Evolutionary conservation across 1,140 invertebrate genomes (phyloP).

Genomic region (Lepidurus packardi): DNA sequence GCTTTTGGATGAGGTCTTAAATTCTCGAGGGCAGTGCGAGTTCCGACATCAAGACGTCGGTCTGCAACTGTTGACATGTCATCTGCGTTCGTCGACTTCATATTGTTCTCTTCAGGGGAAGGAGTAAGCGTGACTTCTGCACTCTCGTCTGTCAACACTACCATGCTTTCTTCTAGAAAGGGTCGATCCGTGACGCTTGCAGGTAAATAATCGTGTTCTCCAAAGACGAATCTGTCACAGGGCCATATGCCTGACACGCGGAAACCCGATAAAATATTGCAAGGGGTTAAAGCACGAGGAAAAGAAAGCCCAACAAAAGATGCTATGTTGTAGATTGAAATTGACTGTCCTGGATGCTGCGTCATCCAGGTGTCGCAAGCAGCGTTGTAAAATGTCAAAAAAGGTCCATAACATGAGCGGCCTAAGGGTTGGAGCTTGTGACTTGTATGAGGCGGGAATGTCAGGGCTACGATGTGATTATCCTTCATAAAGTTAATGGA

Average conservation of each 20-base stretch:
- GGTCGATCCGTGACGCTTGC: constrained; percentile 42
- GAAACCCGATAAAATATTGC: constrained; percentile 43
- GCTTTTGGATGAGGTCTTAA: constrained; percentile 23
- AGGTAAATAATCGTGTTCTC: constrained; percentile 43
- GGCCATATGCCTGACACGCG: constrained; percentile 41
- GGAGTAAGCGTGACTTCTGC: no score
- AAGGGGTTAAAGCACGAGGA: constrained; percentile 39
- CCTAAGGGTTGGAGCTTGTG: constrained; percentile 50
- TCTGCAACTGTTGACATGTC: not conserved
- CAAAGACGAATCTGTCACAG: constrained; percentile 42
- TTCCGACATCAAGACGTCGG: not conserved
- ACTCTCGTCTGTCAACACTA: no score
- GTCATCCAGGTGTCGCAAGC: constrained; percentile 23
- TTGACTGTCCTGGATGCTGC: constrained; percentile 38
- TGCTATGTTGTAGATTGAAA: constrained; percentile 43
- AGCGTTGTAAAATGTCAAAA: constrained; percentile 40
- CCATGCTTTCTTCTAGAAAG: not conserved
- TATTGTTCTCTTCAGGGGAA: no score
- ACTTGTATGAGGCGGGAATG: constrained; percentile 47
- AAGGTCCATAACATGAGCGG: constrained; percentile 45
- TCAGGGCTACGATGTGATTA: constrained; percentile 44
- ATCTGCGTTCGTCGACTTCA: not conserved
- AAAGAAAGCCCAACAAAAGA: constrained; percentile 38
- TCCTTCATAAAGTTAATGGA: constrained; percentile 41
- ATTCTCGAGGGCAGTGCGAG: not conserved